Evolutionary conservation across 2,888 invertebrate species (phyloP), one percentile per base, ranked within the genome.

Genomic region (Elegia similella): DNA sequence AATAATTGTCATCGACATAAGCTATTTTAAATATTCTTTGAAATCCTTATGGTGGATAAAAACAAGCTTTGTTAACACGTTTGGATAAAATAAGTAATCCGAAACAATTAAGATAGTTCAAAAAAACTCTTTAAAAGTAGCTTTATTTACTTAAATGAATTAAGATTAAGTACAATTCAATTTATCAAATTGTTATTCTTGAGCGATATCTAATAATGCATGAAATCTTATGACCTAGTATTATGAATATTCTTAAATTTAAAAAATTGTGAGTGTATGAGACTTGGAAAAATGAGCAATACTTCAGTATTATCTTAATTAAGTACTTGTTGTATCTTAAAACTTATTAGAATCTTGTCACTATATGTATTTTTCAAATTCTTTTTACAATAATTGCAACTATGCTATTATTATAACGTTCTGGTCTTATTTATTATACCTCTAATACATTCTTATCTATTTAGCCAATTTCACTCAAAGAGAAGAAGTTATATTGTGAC

Each of bases 71-170:
- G 5, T n/a, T 2, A 16, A 34, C 16, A 6, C 16, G 7, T 17
- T 34, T 15, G 34, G 12, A 50, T 50, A 16, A 1, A 34, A 38
- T 50, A 17, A 16, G 1, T 50, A 34, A 50, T 16, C 34, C 34
- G 16, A 32, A 32, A 15, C 32, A 32, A 32, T 48, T 48, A 48
- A 32, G 2, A 30, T 13, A 48, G 7, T 15, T 48, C 15, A n/a
- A 48, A 48, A 46, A 32, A 55, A 32, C 13, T 48, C 48, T 48
- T 32, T 32, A 32, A 48, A 48, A 15, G 38, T 46, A 42, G 57
- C 46, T 62, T 59, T 57, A 55, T 64, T 59, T 64, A 48, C 32
- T 10, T 16, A 48, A 48, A 48, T 32, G 7, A 32, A 32, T 15
- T 3, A 15, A 13, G 8, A 32, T 7, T 48, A 15, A 30, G 15